Evolutionary conservation across 1,140 invertebrate species (phyloP).

Genomic region (Nebria ingens): DNA sequence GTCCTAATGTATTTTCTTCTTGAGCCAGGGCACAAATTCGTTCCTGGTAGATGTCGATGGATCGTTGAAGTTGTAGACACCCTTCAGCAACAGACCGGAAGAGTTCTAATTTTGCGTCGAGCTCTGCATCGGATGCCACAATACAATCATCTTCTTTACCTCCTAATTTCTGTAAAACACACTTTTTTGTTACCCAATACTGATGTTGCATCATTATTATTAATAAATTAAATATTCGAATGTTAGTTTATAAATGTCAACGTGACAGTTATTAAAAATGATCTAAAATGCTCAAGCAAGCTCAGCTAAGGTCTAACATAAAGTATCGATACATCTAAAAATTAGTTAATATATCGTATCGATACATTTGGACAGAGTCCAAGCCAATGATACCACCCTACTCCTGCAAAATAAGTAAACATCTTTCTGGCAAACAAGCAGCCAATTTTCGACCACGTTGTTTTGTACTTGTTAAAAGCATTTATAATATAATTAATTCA

Average conservation of each 20-base stretch:
- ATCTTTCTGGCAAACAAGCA: no score
- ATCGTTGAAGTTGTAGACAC: constrained; percentile 75
- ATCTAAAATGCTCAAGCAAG: no score
- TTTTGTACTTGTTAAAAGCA: no score
- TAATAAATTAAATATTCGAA: background rate
- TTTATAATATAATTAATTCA: no score
- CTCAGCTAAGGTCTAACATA: no score
- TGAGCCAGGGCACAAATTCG: constrained; percentile 85
- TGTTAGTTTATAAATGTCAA: background rate
- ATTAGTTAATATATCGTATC: no score
- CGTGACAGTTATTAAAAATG: background rate
- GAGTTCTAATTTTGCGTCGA: constrained; percentile 95
- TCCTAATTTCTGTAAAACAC: constrained; percentile 85
- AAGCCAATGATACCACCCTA: no score
- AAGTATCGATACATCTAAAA: no score
- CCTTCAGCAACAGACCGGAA: constrained; percentile 93
- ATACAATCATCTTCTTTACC: constrained; percentile 98
- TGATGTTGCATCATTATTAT: constrained; percentile 81
- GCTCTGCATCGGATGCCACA: constrained; percentile 87
- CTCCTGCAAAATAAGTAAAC: no score
- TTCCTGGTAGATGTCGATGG: constrained; percentile 92
- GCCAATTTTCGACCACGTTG: no score
- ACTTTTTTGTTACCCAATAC: constrained; percentile 97
- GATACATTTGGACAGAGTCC: no score
- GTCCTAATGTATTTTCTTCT: constrained; percentile 90